Percentiles rank a stretch among this genome's conserved stretches.
phyloP scores from a whole-genome alignment of 2,113 vertebrate species.

The Dicrurus megarhynchus region DNA sequence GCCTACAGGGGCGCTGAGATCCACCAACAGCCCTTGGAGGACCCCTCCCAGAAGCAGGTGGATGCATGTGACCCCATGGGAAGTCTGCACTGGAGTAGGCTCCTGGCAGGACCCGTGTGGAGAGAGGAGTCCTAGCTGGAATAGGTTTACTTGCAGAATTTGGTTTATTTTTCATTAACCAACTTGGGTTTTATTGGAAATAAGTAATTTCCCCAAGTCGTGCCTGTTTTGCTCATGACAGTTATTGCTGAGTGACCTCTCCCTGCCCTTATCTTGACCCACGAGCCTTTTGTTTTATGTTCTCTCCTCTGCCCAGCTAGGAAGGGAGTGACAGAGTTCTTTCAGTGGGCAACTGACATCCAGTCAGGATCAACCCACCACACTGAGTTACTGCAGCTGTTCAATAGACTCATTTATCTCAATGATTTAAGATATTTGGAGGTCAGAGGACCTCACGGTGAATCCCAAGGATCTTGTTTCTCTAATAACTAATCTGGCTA shows the following conservation, averaged over 20 bases:
- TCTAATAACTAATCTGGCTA: slow-evolving; percentile 42
- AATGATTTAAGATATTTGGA: neutral
- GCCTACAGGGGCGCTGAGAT: neutral
- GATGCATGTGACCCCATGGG: neutral
- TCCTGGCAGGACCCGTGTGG: neutral
- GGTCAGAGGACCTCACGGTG: neutral
- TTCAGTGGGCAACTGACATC: neutral
- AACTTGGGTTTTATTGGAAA: neutral
- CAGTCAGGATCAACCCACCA: neutral
- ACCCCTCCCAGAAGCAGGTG: neutral
- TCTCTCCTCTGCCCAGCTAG: neutral
- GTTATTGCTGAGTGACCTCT: neutral
- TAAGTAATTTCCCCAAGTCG: rapidly evolving
- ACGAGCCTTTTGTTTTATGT: neutral
- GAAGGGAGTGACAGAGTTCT: neutral
- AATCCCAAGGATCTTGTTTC: neutral
- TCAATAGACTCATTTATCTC: slow-evolving; percentile 25
- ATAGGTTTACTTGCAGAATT: neutral
- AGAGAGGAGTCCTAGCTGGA: neutral
- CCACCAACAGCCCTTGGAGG: neutral
- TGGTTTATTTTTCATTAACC: neutral
- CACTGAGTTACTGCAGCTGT: neutral
- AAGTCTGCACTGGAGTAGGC: rapidly evolving
- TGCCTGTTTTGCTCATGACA: rapidly evolving
- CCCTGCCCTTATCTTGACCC: neutral